These are phyloP conservation scores for Epirrhoe tristata DNA, from an alignment of 2,888 invertebrate species.

Conservation along the genomic window DNA sequence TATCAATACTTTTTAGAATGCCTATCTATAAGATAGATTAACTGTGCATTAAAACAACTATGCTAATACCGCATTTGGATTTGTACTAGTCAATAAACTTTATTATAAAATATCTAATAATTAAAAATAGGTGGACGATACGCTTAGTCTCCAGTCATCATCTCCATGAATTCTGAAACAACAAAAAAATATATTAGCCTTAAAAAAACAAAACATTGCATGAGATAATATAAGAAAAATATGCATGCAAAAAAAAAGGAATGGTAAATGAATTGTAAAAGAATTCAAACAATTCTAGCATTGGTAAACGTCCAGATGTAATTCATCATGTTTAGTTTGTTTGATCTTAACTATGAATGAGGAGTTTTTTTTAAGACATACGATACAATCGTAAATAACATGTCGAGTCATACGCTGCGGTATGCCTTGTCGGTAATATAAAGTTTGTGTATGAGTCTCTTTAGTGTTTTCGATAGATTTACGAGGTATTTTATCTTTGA, in stretches of 20 bases:
- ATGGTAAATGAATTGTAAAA: background rate
- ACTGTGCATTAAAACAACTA: constrained; percentile 59
- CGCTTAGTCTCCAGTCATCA: constrained; percentile 95
- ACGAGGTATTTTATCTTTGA: constrained; percentile 48
- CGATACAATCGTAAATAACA: constrained; percentile 47
- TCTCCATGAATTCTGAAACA: constrained; percentile 95
- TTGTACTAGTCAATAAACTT: constrained; percentile 75
- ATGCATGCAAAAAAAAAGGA: background rate
- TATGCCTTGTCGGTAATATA: constrained; percentile 44
- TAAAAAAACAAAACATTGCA: background rate
- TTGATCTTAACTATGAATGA: constrained; percentile 49
- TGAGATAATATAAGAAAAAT: no score
- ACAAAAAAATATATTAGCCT: constrained; percentile 37
- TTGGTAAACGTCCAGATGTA: constrained; percentile 1
- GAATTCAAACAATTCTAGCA: constrained; percentile 3
- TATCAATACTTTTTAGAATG: constrained; percentile 41
- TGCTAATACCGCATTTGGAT: constrained; percentile 79
- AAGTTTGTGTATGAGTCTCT: constrained; percentile 45
- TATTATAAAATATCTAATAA: constrained; percentile 69
- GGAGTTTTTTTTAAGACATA: constrained; percentile 33
- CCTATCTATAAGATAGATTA: constrained; percentile 79
- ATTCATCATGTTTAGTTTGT: constrained; percentile 30
- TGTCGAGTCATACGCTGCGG: constrained; percentile 41
- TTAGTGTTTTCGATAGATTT: constrained; percentile 46
- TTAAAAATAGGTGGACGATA: constrained; percentile 45